Conservation (phyloP, 2,797 vertebrate genomes). For the Paedocypris micromegethes region DNA sequence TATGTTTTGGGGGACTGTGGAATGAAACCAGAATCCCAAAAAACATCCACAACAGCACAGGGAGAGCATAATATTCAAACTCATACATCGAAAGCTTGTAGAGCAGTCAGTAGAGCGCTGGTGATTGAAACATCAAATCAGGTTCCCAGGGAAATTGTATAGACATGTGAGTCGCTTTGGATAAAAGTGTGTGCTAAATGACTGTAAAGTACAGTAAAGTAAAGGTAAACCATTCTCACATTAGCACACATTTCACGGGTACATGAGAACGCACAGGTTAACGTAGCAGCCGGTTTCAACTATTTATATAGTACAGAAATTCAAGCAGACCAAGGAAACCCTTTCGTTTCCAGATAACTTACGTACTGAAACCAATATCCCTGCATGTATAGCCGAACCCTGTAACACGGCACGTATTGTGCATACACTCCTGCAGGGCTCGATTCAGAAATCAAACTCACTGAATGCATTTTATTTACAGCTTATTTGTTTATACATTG, state of each 20-base stretch:
- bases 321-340: conserved; percentile 47
- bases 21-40: too few relatives aligned
- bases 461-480: too few relatives aligned
- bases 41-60: too few relatives aligned
- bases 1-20: too few relatives aligned
- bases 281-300: conserved; percentile 19
- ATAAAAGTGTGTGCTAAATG: not conserved
- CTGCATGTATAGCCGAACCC: conserved; percentile 27
- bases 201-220: conserved; percentile 3
- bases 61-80: too few relatives aligned
- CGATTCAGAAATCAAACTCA: conserved; percentile 29
- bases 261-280: conserved; percentile 32
- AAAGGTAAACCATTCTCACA: conserved; percentile 17
- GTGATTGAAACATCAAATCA: too few relatives aligned
- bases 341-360: conserved; percentile 42
- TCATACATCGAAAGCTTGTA: too few relatives aligned
- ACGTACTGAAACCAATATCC: conserved; percentile 46
- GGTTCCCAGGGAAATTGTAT: too few relatives aligned
- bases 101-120: too few relatives aligned
- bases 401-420: conserved; percentile 46
- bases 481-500: too few relatives aligned
- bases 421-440: conserved; percentile 15
- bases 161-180: too few relatives aligned
- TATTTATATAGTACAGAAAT: conserved; percentile 55
- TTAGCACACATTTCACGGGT: conserved; percentile 45